Evolutionary conservation across 2,888 invertebrate genomes (phyloP), one percentile per base, ranked within the genome.

Genomic region (Cheilosia urbana): DNA sequence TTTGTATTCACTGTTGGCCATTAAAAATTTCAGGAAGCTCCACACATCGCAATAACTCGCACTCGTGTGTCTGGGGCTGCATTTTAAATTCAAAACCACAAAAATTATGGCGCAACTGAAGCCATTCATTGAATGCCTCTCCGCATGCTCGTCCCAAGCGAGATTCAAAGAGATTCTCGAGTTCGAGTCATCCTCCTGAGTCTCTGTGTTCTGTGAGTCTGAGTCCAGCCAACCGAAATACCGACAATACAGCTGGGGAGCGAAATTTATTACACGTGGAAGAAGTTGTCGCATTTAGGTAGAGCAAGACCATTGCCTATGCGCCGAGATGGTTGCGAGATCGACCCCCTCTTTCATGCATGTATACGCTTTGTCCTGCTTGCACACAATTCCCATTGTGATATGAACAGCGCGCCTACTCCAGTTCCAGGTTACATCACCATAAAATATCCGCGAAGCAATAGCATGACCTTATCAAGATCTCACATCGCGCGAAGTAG

Each of bases 81-180:
- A 84, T 84, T 84, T 84, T 76, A 84, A 84, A 84, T 84, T 84
- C 84, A 84, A 84, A 84, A 84, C 69, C 83, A 76, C 68, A 27
- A 81, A 85, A 85, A 81, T 85, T 85, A 85, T 85, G 85, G 85
- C 68, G 85, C 81, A 85, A 72, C 85, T 62, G 76, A 81, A 81
- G 77, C 85, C 85, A 85, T 85, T 85, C 81, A 85, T 85, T 85
- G 85, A 85, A 85, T 85, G 47, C 85, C 85, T 85, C 76, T 66
- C 85, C 79, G n/a, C n/a, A 84, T 79, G 84, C 65, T 79, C 75
- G n/a, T 69, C 79, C 68, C 78, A 72, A 21, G 42, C 27, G 78
- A 63, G 73, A 73, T 73, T 65, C 79, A 58, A 75, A 63, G 65
- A 47, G 84, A 84, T 75, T 80, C 84, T 19, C 71, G 51, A 45